A percentile compares a stretch with the other conserved stretches of the same genome.
These are phyloP conservation scores for Diarsia dahlii DNA, from an alignment of 2,888 invertebrate genomes.

Conservation along the genomic window DNA sequence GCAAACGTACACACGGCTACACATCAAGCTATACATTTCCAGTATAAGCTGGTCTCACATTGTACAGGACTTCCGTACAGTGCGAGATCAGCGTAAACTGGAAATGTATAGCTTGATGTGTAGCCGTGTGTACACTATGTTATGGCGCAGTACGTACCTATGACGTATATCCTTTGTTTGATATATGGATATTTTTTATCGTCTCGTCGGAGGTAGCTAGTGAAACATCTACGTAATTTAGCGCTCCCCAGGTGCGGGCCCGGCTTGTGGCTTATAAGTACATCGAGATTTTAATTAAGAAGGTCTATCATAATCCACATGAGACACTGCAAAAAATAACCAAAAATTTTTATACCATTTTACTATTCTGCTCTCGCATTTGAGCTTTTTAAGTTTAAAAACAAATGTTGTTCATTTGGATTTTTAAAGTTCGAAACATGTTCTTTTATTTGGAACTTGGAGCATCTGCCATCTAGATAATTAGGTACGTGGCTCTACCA, in stretches of 20 bases:
- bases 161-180: constrained; percentile 51
- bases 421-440: constrained; percentile 1
- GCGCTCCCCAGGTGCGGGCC: constrained; percentile 83
- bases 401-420: constrained; percentile 18
- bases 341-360: constrained; percentile 52
- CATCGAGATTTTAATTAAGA: constrained; percentile 87
- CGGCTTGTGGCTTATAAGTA: constrained; percentile 83
- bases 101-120: too few species aligned
- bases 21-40: too few species aligned
- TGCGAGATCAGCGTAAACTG: too few species aligned
- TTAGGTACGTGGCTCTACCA: neutral
- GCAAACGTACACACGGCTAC: too few species aligned
- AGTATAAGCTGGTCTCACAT: too few species aligned
- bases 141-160: constrained; percentile 9
- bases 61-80: too few species aligned
- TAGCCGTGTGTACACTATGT: too few species aligned
- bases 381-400: constrained; percentile 35
- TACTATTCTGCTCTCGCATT: constrained; percentile 35
- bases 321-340: constrained; percentile 67
- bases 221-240: constrained; percentile 77
- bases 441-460: constrained; percentile 14
- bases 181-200: constrained; percentile 65
- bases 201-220: constrained; percentile 64
- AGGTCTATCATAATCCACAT: constrained; percentile 81
- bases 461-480: constrained; percentile 26